A percentile compares a stretch with the other conserved stretches of the same genome.
Conservation (phyloP, 2,888 invertebrate genomes). For the Morpho deidamia region DNA sequence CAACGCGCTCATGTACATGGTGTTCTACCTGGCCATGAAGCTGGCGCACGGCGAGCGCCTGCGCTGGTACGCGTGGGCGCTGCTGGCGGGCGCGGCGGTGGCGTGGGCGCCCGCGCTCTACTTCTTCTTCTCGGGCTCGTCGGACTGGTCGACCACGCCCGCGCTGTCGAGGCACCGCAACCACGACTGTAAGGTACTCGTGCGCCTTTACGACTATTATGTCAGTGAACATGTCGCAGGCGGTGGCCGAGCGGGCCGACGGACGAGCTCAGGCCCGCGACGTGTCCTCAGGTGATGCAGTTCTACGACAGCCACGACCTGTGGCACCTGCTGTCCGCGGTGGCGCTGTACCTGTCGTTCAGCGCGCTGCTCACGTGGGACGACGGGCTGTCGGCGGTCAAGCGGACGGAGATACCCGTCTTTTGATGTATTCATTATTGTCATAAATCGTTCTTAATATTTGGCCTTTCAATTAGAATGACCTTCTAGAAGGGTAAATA, state of each 20-base stretch:
- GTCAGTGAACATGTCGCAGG: too few relatives aligned
- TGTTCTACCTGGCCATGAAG: slow-evolving; percentile 93
- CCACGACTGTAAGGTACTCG: slow-evolving; percentile 62
- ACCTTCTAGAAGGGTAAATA: too few relatives aligned
- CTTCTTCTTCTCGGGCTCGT: slow-evolving; percentile 51
- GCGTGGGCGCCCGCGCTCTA: slow-evolving; percentile 85
- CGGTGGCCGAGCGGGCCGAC: too few relatives aligned
- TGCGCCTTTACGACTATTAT: neutral
- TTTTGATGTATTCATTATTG: slow-evolving; percentile 69
- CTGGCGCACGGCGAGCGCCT: slow-evolving; percentile 82
- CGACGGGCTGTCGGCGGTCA: slow-evolving; percentile 86
- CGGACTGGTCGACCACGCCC: slow-evolving; percentile 75
- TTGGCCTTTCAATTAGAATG: too few relatives aligned
- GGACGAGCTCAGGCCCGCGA: too few relatives aligned
- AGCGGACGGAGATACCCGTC: slow-evolving; percentile 86
- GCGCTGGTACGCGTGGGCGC: slow-evolving; percentile 80
- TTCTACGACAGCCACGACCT: slow-evolving; percentile 94
- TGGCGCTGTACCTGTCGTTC: slow-evolving; percentile 90
- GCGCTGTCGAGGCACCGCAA: slow-evolving; percentile 82
- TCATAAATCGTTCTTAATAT: too few relatives aligned
- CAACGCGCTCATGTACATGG: slow-evolving; percentile 88
- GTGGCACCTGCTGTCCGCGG: slow-evolving; percentile 92
- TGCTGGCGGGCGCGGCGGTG: slow-evolving; percentile 80
- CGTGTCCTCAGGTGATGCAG: slow-evolving; percentile 66
- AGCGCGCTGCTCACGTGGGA: slow-evolving; percentile 90